phyloP scores from a whole-genome alignment of 2,113 vertebrate species.

The Marmota monax region DNA sequence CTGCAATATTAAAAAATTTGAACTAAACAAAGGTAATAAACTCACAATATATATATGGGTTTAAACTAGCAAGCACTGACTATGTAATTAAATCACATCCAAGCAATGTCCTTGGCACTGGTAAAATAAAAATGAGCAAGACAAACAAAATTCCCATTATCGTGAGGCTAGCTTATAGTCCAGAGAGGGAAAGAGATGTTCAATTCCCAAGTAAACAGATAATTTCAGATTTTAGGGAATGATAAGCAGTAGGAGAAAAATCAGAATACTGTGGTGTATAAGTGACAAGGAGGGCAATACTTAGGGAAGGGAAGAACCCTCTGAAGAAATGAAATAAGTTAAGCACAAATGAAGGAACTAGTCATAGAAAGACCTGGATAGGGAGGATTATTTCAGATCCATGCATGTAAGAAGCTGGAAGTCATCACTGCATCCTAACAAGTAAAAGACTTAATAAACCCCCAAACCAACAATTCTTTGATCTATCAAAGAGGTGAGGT shows the following conservation, averaged over 20 bases:
- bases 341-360: not conserved
- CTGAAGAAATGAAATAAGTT: not conserved
- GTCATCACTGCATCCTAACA: not conserved
- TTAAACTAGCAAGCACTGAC: not conserved
- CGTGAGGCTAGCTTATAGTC: not conserved
- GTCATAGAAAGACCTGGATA: not conserved
- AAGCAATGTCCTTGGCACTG: not conserved
- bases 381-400: not conserved
- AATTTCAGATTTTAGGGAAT: not conserved
- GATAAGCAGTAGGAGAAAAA: not conserved
- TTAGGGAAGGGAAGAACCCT: not conserved
- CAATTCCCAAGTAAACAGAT: not conserved
- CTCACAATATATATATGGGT: not conserved
- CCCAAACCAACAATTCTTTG: not conserved
- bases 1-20: conserved; percentile 83
- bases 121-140: conserved; percentile 30
- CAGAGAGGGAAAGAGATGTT: not conserved
- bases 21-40: conserved; percentile 26
- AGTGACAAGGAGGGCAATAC: not conserved
- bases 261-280: too few relatives aligned
- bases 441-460: not conserved
- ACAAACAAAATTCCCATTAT: not conserved
- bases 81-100: not conserved
- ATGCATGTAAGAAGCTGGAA: not conserved
- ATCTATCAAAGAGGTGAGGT: not conserved